Evolutionary conservation across 2,888 invertebrate species (phyloP).

Genomic region (Leptinotarsa tumamoca): DNA sequence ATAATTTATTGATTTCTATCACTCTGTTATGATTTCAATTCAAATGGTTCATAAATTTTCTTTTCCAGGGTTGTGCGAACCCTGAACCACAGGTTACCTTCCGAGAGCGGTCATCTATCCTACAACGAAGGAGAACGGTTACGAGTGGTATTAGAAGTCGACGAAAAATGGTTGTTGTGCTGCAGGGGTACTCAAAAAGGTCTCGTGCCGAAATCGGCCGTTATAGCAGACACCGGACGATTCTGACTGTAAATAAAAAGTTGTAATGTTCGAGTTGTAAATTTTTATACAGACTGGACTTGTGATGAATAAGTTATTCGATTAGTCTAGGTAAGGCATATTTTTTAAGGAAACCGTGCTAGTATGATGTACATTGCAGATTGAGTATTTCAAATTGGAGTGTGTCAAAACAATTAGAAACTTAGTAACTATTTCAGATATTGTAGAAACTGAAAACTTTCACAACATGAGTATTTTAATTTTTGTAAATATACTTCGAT

Average conservation of each 20-base stretch:
- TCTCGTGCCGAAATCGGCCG: constrained; percentile 79
- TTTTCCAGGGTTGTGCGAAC: constrained; percentile 77
- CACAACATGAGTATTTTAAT: too few relatives aligned
- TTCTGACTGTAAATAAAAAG: constrained; percentile 55
- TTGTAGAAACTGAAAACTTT: too few relatives aligned
- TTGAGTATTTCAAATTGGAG: background rate
- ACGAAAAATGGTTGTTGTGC: constrained; percentile 81
- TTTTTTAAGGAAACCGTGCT: constrained; percentile 38
- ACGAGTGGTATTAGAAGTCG: constrained; percentile 80
- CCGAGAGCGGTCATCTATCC: constrained; percentile 81
- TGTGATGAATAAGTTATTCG: constrained; percentile 51
- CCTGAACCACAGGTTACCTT: constrained; percentile 79
- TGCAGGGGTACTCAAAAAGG: constrained; percentile 82
- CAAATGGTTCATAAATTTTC: background rate
- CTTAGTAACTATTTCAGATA: too few relatives aligned
- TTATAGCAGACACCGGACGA: constrained; percentile 66
- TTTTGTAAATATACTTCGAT: too few relatives aligned
- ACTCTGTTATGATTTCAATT: background rate
- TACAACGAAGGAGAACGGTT: constrained; percentile 83
- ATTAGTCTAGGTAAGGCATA: constrained; percentile 32
- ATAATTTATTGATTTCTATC: too few relatives aligned
- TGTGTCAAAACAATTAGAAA: background rate
- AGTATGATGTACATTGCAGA: constrained; percentile 20
- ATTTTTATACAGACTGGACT: constrained; percentile 58
- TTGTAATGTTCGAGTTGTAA: constrained; percentile 50